Percentiles rank a stretch among this genome's conserved stretches.
Evolutionary conservation across 1,140 invertebrate genomes (phyloP).

Genomic region (Microplitis mediator): DNA sequence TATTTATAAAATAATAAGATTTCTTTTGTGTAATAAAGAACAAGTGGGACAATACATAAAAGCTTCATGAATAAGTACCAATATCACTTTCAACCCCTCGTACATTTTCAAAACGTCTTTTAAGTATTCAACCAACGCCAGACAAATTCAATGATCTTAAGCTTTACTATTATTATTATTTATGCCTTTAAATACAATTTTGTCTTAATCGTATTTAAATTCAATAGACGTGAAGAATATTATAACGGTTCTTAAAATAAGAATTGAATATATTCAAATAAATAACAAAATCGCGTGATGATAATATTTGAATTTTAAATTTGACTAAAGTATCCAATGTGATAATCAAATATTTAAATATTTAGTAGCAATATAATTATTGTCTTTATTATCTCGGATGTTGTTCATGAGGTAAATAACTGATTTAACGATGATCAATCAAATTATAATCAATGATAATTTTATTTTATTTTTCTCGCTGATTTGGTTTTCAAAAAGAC

Average conservation of each 20-base stretch:
- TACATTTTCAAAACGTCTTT: slow-evolving; percentile 6
- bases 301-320: too few relatives aligned
- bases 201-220: neutral
- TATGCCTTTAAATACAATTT: neutral
- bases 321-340: too few relatives aligned
- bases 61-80: neutral
- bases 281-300: neutral
- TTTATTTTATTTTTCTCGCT: too few relatives aligned
- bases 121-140: neutral
- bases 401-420: too few relatives aligned
- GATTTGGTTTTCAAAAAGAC: too few relatives aligned
- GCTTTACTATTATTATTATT: neutral
- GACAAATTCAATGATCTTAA: neutral
- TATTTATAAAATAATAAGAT: neutral
- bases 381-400: too few relatives aligned
- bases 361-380: too few relatives aligned
- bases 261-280: neutral
- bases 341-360: too few relatives aligned
- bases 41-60: neutral
- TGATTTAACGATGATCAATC: too few relatives aligned
- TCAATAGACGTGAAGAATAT: neutral
- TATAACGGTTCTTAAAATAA: neutral
- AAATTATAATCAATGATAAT: too few relatives aligned
- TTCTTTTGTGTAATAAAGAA: neutral
- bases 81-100: slow-evolving; percentile 5